phyloP scores from a whole-genome alignment of 2,888 invertebrate genomes.

The Drosophila robusta region DNA sequence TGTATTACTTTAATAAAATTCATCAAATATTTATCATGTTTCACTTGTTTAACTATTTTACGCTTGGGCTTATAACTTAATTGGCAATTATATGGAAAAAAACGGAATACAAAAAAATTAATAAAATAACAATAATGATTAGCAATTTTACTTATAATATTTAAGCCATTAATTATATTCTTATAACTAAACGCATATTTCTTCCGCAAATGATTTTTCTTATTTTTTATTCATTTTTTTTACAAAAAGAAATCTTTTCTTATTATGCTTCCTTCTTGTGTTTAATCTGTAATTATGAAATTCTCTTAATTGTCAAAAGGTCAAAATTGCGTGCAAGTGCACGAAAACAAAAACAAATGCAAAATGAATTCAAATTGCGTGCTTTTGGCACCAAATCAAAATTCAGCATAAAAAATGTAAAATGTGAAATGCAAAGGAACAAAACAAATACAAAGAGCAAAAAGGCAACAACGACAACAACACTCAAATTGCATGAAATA shows the following conservation, averaged over 20 bases:
- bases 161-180: too few relatives aligned
- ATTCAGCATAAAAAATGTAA: slow-evolving; percentile 54
- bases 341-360: slow-evolving; percentile 28
- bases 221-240: background rate
- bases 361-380: slow-evolving; percentile 75
- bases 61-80: too few relatives aligned
- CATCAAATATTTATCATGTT: background rate
- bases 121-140: too few relatives aligned
- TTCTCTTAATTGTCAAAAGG: slow-evolving; percentile 41
- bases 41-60: background rate
- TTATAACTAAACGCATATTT: too few relatives aligned
- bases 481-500: slow-evolving; percentile 44
- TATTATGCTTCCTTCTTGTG: slow-evolving; percentile 1
- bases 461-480: slow-evolving; percentile 26
- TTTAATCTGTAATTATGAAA: slow-evolving; percentile 2
- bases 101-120: too few relatives aligned
- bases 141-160: too few relatives aligned
- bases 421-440: slow-evolving; percentile 49
- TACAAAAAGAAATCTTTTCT: background rate
- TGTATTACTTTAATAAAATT: too few relatives aligned
- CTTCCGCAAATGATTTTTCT: background rate
- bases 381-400: slow-evolving; percentile 79
- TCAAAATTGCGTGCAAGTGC: slow-evolving; percentile 61
- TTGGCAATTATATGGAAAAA: too few relatives aligned
- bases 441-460: slow-evolving; percentile 12